Percentiles rank a stretch among this genome's conserved stretches.
These are phyloP conservation scores for Ips typographus DNA, from an alignment of 1,140 invertebrate species.

Conservation along the genomic window DNA sequence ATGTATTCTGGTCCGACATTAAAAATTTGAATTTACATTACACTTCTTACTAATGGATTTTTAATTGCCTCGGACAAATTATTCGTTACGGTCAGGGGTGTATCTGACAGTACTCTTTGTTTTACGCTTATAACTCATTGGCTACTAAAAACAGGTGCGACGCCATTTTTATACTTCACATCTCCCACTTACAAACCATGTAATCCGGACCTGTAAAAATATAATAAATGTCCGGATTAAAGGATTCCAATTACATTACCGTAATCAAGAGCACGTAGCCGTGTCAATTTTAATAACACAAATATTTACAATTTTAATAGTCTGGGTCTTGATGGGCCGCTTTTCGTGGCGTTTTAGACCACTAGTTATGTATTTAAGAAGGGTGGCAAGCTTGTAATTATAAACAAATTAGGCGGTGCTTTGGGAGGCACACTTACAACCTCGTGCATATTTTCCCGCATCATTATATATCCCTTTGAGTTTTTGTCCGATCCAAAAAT, in stretches of 20 bases:
- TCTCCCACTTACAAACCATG: too few relatives aligned
- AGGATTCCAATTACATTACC: not conserved
- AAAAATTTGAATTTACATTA: conserved; percentile 48
- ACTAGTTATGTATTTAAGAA: conserved; percentile 33
- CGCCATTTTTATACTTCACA: too few relatives aligned
- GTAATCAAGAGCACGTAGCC: conserved; percentile 17
- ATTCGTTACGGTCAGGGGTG: conserved; percentile 30
- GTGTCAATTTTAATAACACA: conserved; percentile 48
- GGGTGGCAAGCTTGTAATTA: conserved; percentile 35
- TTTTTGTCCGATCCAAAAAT: conserved; percentile 1
- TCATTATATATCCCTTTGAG: conserved; percentile 10
- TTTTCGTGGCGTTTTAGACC: conserved; percentile 32
- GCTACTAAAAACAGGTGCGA: conserved; percentile 43
- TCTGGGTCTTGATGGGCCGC: conserved; percentile 3
- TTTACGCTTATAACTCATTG: conserved; percentile 43
- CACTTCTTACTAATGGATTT: conserved; percentile 49
- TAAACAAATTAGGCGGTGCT: conserved; percentile 38
- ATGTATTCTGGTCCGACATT: conserved; percentile 44
- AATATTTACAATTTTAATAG: conserved; percentile 40
- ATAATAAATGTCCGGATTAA: too few relatives aligned
- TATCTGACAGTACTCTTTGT: conserved; percentile 29
- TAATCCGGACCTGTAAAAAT: too few relatives aligned
- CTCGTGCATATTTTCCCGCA: conserved; percentile 21
- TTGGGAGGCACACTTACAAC: conserved; percentile 24
- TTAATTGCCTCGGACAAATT: conserved; percentile 49